Evolutionary conservation across 2,888 invertebrate species (phyloP).

Genomic region (Lithophane ornitopus): DNA sequence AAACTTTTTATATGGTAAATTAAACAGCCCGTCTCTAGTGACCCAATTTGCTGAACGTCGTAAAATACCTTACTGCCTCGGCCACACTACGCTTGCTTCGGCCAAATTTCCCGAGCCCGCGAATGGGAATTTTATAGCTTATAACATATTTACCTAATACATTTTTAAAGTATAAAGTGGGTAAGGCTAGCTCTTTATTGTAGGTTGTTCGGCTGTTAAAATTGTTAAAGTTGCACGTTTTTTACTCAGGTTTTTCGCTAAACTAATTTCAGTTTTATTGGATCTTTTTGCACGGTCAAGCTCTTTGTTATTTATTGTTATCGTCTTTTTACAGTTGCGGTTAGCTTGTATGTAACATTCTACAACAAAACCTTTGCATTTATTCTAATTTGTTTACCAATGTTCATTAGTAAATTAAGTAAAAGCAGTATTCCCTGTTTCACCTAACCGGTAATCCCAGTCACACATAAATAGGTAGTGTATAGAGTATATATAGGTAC

Average conservation of each 20-base stretch:
- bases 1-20: constrained; percentile 65
- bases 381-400: neutral
- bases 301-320: constrained; percentile 18
- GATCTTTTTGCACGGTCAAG: constrained; percentile 32
- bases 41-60: constrained; percentile 71
- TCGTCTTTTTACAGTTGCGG: neutral
- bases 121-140: constrained; percentile 72
- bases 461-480: neutral
- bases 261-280: constrained; percentile 43
- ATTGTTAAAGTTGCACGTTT: constrained; percentile 39
- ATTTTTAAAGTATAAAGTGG: constrained; percentile 52
- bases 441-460: neutral
- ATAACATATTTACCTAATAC: constrained; percentile 68
- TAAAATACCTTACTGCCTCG: constrained; percentile 67
- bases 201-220: constrained; percentile 43
- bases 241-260: constrained; percentile 27
- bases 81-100: constrained; percentile 42
- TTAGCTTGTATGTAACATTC: constrained; percentile 10
- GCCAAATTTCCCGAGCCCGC: constrained; percentile 68
- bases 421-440: neutral
- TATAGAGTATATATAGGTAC: too few relatives aligned
- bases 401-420: neutral
- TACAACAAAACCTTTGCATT: neutral
- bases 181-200: constrained; percentile 40
- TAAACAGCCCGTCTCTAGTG: constrained; percentile 63